Evolutionary conservation across 2,888 invertebrate genomes (phyloP).

Genomic region (Blastobasis lacticolella): DNA sequence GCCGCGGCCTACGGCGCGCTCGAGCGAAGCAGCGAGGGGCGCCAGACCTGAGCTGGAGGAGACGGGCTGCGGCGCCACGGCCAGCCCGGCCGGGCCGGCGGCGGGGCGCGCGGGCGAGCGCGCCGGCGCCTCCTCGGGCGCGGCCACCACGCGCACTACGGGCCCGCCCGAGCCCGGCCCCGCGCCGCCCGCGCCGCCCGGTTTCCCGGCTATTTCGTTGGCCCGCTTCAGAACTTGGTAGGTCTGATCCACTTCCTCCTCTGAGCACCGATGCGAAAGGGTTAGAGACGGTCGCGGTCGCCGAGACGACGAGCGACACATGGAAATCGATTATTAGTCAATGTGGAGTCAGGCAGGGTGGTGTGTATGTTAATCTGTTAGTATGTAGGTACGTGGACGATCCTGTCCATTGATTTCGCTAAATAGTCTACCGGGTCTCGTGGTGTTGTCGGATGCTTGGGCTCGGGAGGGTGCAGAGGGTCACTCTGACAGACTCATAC

Average conservation of each 20-base stretch:
- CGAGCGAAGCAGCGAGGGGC: conserved; percentile 57
- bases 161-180: conserved; percentile 63
- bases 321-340: conserved; percentile 18
- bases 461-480: conserved; percentile 45
- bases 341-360: conserved; percentile 19
- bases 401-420: conserved; percentile 4
- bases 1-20: conserved; percentile 54
- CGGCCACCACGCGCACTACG: conserved; percentile 63
- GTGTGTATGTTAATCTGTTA: conserved; percentile 14
- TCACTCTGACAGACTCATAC: conserved; percentile 54
- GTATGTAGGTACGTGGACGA: conserved; percentile 7
- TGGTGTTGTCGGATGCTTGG: conserved; percentile 44
- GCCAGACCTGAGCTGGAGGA: conserved; percentile 81
- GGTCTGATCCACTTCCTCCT: conserved; percentile 90
- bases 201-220: conserved; percentile 85
- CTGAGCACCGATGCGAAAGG: conserved; percentile 63
- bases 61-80: conserved; percentile 79
- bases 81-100: conserved; percentile 69
- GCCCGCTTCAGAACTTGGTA: conserved; percentile 97
- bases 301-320: conserved; percentile 22
- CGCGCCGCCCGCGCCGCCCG: conserved; percentile 57
- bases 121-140: conserved; percentile 45
- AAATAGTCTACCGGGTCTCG: conserved; percentile 8
- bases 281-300: conserved; percentile 42
- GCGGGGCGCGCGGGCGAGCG: conserved; percentile 59